Evolutionary conservation across 1,140 invertebrate genomes (phyloP), one percentile per base, ranked within the genome.

Genomic region (Sitobion miscanthi): DNA sequence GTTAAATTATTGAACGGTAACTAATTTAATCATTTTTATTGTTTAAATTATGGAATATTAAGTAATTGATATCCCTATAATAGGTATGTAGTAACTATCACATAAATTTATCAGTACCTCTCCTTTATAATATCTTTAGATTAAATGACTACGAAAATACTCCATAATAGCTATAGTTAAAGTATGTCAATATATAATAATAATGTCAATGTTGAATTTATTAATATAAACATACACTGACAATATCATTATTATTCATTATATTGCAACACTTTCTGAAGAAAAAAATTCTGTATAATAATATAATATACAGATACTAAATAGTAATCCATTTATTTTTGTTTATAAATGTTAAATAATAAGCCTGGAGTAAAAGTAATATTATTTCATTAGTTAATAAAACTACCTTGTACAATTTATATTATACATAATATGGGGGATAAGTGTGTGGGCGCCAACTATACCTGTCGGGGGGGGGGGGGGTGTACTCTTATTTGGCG

Each of bases 391-490:
- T 5, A 54, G 2, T 54, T 54, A 6, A 54, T 54, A 54, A 21
- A 54, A n/a, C 30, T 17, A n/a, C n/a, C 30, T 77, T 77, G 11
- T n/a, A 30, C 54, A 49, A 49, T 49, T 8, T 49, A 49, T 49
- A 57, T 57, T 8, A 47, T 8, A 57, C 7, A 57, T 25, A 57
- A 62, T 62, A 14, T 62, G 0, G 25, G 9, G 9, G 62, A 69
- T 69, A 9, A 30, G 11, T 9, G 30, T 30, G 2, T 30, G 4
- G 25, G 5, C 3, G 30, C n/a, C 3, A n/a, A 30, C 3, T 69
- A 30, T 42, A 3, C 4, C 42, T 42, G 2, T 42, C 3, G 25
- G 0, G 0, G 62, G 25, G 30, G 9, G 0, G 9, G 9, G 5
- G 25, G 11, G 2, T n/a, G n/a, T 30, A 11, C 0, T 11, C 0